Evolutionary conservation across 2,888 invertebrate species (phyloP), one percentile per base, ranked within the genome.

Genomic region (Zygothrica quintamaculata): DNA sequence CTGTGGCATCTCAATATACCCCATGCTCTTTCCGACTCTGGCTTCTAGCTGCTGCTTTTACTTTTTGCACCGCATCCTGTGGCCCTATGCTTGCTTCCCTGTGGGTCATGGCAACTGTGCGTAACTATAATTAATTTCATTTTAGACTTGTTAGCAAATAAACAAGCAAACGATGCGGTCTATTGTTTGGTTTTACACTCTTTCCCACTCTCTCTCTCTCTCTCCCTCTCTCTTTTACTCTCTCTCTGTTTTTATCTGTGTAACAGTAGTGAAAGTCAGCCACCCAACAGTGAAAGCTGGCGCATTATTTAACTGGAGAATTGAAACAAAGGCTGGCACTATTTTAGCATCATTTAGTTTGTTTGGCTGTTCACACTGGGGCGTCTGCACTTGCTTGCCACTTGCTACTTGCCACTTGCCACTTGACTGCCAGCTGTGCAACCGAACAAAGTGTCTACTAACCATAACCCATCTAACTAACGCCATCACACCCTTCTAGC

Each of bases 91-190:
- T 6, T 26, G 42, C 42, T 6, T 37, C 29, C 56, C 44, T 53
- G 51, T 52, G 65, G 60, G 58, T 46, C 67, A 51, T 60, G 60
- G 65, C 84, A 79, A 74, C 85, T 85, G 76, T 79, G 80, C 86
- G 77, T 71, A 84, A 79, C 86, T 79, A 79, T 81, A 76, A 81
- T 81, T 85, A 81, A 81, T 81, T 84, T 81, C 84, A 85, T 81
- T 85, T 81, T 85, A 76, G 84, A 82, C 81, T 79, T 82, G 82
- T 81, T 81, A 67, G 84, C 86, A 81, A 84, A 85, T 76, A 84
- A 79, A 74, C 84, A 69, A 85, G 84, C 80, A 78, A 85, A 82
- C 85, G 85, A 78, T 85, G 80, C 60, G 85, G 80, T 82, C 58
- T 66, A 60, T 65, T 74, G 66, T 65, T 79, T 70, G 58, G 60